phyloP scores from a whole-genome alignment of 2,797 vertebrate species.

The Clarias fuscus region DNA sequence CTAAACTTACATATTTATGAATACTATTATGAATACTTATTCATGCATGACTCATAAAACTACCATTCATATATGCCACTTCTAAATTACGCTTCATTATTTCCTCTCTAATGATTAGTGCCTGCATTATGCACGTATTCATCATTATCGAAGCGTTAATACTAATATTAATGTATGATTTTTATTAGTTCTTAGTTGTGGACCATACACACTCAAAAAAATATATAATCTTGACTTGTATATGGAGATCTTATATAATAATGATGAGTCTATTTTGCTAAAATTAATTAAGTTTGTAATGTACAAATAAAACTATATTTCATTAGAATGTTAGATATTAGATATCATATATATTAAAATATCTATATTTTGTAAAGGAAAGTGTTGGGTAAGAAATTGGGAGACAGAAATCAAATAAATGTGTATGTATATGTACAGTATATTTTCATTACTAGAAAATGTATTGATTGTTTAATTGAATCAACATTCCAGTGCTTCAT shows the following conservation, averaged over 20 bases:
- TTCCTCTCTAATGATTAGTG: not conserved
- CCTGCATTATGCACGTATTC: not conserved
- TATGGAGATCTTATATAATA: no score
- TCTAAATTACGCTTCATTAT: not conserved
- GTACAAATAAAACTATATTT: no score
- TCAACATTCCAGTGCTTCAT: not conserved
- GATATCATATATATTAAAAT: no score
- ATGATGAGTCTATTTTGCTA: no score
- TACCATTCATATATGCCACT: not conserved
- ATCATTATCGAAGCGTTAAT: not conserved
- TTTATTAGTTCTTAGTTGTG: not conserved
- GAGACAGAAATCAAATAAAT: not conserved
- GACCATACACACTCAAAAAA: no score
- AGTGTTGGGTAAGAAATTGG: not conserved
- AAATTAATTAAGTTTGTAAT: no score
- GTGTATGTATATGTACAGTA: not conserved
- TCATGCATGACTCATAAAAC: not conserved
- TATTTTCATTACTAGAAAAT: not conserved
- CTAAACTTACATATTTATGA: not conserved
- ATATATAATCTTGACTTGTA: no score
- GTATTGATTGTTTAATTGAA: not conserved
- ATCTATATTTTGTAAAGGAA: no score
- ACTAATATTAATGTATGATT: not conserved
- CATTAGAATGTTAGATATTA: no score
- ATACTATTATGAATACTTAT: not conserved